These are phyloP conservation scores for Oscheius sp. DNA, from an alignment of 2,888 invertebrate species.

Conservation along the genomic window DNA sequence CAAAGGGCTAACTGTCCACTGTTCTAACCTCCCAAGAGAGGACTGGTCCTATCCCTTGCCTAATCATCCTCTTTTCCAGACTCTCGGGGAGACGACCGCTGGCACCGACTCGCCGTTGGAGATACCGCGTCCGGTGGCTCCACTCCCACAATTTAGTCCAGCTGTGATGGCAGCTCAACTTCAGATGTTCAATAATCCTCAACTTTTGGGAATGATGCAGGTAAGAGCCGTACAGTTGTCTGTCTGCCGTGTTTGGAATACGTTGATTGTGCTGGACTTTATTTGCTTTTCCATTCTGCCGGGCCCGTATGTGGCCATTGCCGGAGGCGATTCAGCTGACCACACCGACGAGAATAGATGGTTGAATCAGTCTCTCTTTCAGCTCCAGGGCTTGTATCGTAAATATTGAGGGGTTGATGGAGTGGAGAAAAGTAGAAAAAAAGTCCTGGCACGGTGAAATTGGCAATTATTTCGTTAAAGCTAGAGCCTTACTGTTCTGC, in stretches of 20 bases:
- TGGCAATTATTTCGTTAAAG: no score
- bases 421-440: not conserved
- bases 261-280: constrained; percentile 12
- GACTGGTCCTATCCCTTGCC: no score
- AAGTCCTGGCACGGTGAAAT: no score
- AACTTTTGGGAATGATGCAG: constrained; percentile 58
- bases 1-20: no score
- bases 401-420: not conserved
- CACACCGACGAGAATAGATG: not conserved
- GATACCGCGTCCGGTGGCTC: constrained; percentile 23
- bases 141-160: constrained; percentile 42
- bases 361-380: not conserved
- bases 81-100: constrained; percentile 24
- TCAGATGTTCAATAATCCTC: constrained; percentile 49
- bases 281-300: constrained; percentile 18
- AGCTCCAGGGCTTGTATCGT: not conserved
- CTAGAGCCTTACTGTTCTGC: no score
- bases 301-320: constrained; percentile 19
- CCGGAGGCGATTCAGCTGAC: constrained; percentile 30
- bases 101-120: constrained; percentile 13
- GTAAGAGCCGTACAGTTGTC: constrained; percentile 30
- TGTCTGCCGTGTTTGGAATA: constrained; percentile 20
- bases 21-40: no score
- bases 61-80: constrained; percentile 9
- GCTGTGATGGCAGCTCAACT: constrained; percentile 60